Conservation (phyloP, 2,113 vertebrate species). For the Pao palembangensis region DNA sequence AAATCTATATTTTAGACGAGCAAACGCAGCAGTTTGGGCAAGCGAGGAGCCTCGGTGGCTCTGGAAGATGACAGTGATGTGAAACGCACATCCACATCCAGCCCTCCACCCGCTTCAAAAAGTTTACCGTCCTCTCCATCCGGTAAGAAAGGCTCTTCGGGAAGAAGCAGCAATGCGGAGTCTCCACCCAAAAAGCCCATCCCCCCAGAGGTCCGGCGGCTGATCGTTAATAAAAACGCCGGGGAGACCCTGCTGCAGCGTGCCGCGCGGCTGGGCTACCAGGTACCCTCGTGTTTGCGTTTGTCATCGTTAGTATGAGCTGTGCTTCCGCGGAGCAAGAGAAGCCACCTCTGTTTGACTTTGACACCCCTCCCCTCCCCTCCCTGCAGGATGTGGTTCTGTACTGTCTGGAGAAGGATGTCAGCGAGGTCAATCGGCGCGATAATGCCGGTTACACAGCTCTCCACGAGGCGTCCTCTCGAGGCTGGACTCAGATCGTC, state of each 20-base stretch:
- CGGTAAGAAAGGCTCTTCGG: constrained; percentile 72
- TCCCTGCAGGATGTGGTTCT: constrained; percentile 88
- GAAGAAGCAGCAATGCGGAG: constrained; percentile 71
- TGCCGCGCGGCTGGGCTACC: constrained; percentile 92
- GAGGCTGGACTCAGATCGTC: constrained; percentile 92
- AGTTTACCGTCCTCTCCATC: constrained; percentile 53
- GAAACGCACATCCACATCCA: constrained; percentile 67
- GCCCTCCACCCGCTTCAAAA: constrained; percentile 66
- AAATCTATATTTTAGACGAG: constrained; percentile 64
- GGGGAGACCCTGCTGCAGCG: constrained; percentile 94
- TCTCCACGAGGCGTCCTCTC: constrained; percentile 91
- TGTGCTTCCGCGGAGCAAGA: neutral
- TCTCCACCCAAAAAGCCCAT: constrained; percentile 71
- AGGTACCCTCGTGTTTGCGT: constrained; percentile 69
- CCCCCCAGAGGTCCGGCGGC: constrained; percentile 89
- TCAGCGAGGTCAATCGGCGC: constrained; percentile 91
- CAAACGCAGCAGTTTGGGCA: constrained; percentile 68
- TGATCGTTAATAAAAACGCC: constrained; percentile 97
- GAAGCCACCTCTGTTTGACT: neutral
- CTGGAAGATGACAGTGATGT: constrained; percentile 49
- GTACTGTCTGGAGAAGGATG: constrained; percentile 95
- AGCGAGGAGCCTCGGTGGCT: constrained; percentile 51
- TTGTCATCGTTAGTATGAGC: neutral
- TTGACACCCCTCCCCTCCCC: neutral
- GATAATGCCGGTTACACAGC: constrained; percentile 97